Percentiles rank a stretch among this genome's conserved stretches.
Conservation (phyloP, 2,888 invertebrate species). For the Tubiluchus corallicola region DNA sequence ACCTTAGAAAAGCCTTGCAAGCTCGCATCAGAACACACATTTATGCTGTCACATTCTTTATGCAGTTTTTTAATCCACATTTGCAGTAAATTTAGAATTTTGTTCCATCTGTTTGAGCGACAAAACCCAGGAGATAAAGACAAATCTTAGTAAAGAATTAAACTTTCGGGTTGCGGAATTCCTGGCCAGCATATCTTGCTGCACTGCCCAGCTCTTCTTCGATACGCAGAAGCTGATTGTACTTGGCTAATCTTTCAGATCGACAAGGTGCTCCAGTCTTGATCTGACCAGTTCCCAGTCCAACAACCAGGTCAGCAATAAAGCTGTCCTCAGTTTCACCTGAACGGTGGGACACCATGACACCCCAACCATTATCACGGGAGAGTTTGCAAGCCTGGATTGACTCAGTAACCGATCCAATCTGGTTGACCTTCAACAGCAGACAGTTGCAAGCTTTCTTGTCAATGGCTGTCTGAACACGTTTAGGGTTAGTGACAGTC, state of each 20-base stretch:
- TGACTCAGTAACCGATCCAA: slow-evolving; percentile 91
- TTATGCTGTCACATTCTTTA: too few species aligned
- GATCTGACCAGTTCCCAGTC: slow-evolving; percentile 83
- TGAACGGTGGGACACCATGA: slow-evolving; percentile 94
- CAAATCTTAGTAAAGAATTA: too few species aligned
- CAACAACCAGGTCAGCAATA: slow-evolving; percentile 98
- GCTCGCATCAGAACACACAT: too few species aligned
- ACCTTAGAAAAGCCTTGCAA: too few species aligned
- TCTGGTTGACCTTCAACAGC: slow-evolving; percentile 93
- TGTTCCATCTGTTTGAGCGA: too few species aligned
- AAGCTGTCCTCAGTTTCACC: slow-evolving; percentile 99
- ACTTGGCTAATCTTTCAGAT: slow-evolving; percentile 92
- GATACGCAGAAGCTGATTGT: slow-evolving; percentile 94
- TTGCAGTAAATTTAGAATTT: too few species aligned
- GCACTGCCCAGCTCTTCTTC: slow-evolving; percentile 83
- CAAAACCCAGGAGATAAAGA: too few species aligned
- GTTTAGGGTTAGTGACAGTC: slow-evolving; percentile 82
- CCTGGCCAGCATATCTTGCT: slow-evolving; percentile 85
- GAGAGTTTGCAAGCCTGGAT: slow-evolving; percentile 54
- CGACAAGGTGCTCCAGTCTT: slow-evolving; percentile 84
- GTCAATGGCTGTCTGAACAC: slow-evolving; percentile 75
- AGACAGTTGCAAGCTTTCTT: slow-evolving; percentile 95
- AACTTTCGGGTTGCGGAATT: slow-evolving; percentile 62
- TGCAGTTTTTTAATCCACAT: too few species aligned
- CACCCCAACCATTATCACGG: slow-evolving; percentile 57